Evolutionary conservation across 2,797 vertebrate species (phyloP), one percentile per base, ranked within the genome.

Genomic region (Xerus rutilus): DNA sequence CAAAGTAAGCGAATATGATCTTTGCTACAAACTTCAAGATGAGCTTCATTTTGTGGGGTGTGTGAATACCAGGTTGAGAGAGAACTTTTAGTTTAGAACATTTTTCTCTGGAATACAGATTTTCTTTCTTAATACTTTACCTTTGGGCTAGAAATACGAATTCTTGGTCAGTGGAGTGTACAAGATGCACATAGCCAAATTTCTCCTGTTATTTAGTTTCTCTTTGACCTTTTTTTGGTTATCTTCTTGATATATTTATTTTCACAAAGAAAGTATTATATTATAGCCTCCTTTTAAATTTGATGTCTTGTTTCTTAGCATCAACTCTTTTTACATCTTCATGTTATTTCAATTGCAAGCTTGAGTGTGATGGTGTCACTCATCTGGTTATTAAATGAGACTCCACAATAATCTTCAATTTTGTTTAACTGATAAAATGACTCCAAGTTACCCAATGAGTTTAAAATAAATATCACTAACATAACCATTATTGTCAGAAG

Each of bases 101-200:
- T n/a, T 82, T 59, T 83, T 28, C 25, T 45, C 5, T 28, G 32
- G 45, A 95, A 96, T 74, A 64, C 12, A 92, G 23, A 69, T 76
- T 81, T 95, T 94, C 65, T 76, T 45, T 81, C 54, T 59, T 79
- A 89, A 45, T 86, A 91, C 62, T 79, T 91, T 78, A 83, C 57
- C 35, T 67, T 91, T 86, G 57, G 47, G 32, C 59, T 74, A 70
- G 49, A 92, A 70, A 81, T 78, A 17, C 0, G 28, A 89, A 28
- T 83, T 73, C 17, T 70, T 47, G 52, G 30, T 87, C 18, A 47
- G 39, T 11, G 47, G 8, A 65, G 52, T 13, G 3, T 73, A 93
- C 2, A 64, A 77, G 88, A 93, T 28, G 30, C 45, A 74, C 1
- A 23, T 54, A 49, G 32, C 3, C 54, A 67, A 23, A 45, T 17